Evolutionary conservation across 92 coral and sea anemone genomes (phyloP).

Genomic region (Hydrozoanthus gracilis): DNA sequence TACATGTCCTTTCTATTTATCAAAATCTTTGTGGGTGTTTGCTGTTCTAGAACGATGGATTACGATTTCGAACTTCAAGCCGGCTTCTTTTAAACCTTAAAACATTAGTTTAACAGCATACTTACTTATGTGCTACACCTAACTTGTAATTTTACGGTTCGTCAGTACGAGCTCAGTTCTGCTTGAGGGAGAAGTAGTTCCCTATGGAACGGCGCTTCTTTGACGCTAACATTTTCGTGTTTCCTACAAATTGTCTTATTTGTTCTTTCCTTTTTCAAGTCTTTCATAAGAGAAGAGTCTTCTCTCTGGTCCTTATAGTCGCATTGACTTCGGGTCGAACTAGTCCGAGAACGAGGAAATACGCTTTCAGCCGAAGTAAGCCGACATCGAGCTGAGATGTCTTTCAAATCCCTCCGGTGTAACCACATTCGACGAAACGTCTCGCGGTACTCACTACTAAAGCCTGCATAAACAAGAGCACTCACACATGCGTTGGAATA

Average conservation of each 20-base stretch:
- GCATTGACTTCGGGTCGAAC: constrained; percentile 33
- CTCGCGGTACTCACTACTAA: constrained; percentile 35
- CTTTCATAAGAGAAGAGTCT: neutral
- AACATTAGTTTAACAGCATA: no score
- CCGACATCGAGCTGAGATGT: constrained; percentile 26
- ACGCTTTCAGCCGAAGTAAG: constrained; percentile 16
- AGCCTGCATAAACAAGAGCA: constrained; percentile 33
- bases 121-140: neutral
- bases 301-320: constrained; percentile 27
- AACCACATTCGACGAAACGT: constrained; percentile 37
- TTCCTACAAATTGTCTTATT: neutral
- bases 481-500: constrained; percentile 44
- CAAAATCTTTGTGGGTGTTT: no score
- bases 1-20: no score
- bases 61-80: no score
- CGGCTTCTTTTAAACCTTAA: no score
- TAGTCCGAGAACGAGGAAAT: constrained; percentile 27
- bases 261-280: neutral
- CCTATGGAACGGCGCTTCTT: no score
- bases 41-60: no score
- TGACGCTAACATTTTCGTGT: neutral
- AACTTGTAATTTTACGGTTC: neutral
- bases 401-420: constrained; percentile 38
- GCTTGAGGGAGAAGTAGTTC: neutral
- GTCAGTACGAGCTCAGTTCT: neutral